Evolutionary conservation across 2,888 invertebrate genomes (phyloP).

Genomic region (Homarus gammarus): DNA sequence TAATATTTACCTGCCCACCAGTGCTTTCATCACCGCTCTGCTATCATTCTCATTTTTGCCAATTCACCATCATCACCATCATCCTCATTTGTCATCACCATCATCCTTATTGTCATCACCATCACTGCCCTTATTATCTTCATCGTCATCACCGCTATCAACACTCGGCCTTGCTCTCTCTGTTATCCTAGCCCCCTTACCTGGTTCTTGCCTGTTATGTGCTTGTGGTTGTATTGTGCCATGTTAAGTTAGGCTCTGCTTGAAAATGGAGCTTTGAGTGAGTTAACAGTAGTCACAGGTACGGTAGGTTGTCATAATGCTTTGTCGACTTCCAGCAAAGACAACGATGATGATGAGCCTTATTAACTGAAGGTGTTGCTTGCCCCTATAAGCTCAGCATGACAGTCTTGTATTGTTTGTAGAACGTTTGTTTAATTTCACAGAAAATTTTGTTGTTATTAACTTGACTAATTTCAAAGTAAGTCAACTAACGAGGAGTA

Average conservation of each 20-base stretch:
- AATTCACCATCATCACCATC: too few relatives aligned
- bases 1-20: not conserved
- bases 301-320: not conserved
- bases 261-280: constrained; percentile 36
- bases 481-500: too few relatives aligned
- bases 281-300: not conserved
- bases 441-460: not conserved
- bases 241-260: constrained; percentile 42
- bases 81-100: constrained; percentile 4
- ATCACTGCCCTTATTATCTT: constrained; percentile 9
- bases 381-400: constrained; percentile 11
- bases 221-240: constrained; percentile 57
- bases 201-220: constrained; percentile 33
- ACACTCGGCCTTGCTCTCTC: not conserved
- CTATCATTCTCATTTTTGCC: too few relatives aligned
- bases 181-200: not conserved
- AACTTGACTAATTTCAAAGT: too few relatives aligned
- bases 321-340: not conserved
- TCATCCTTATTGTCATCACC: constrained; percentile 19
- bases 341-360: constrained; percentile 19
- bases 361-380: not conserved
- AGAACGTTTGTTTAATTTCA: not conserved
- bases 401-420: constrained; percentile 7
- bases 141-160: constrained; percentile 39
- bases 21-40: too few relatives aligned